Evolutionary conservation across 2,797 vertebrate species (phyloP).

Genomic region (Cossypha heuglini): DNA sequence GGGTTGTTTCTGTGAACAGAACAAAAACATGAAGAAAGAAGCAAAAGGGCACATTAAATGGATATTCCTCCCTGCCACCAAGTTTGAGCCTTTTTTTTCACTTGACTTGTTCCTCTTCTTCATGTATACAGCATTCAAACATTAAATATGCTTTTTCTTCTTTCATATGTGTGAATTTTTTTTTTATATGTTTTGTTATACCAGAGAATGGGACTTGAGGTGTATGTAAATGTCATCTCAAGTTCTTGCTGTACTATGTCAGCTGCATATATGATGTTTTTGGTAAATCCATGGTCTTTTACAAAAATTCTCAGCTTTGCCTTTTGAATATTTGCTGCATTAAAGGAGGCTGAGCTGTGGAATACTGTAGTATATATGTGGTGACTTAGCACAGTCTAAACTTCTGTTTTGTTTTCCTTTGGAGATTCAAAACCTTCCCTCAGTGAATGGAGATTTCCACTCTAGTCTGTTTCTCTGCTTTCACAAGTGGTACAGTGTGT

Average conservation of each 20-base stretch:
- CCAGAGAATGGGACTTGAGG: neutral
- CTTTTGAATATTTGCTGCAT: neutral
- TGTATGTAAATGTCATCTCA: neutral
- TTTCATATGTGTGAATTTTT: neutral
- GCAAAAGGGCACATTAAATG: neutral
- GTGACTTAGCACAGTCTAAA: neutral
- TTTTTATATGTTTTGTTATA: neutral
- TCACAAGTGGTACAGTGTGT: conserved; percentile 12
- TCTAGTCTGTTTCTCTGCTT: neutral
- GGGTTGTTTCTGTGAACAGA: neutral
- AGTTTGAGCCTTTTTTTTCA: neutral
- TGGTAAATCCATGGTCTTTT: neutral
- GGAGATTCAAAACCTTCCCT: neutral
- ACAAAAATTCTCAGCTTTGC: neutral
- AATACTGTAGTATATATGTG: neutral
- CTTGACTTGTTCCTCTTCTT: neutral
- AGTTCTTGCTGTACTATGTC: neutral
- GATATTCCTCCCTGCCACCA: neutral
- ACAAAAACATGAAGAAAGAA: neutral
- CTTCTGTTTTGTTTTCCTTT: neutral
- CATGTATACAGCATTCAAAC: neutral
- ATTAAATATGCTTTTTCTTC: neutral
- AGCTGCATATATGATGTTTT: neutral
- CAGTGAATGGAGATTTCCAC: conserved; percentile 34
- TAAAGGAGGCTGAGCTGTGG: neutral